These are phyloP conservation scores for Spizaetus ornatus DNA, from an alignment of 2,113 vertebrate genomes.

Conservation along the genomic window DNA sequence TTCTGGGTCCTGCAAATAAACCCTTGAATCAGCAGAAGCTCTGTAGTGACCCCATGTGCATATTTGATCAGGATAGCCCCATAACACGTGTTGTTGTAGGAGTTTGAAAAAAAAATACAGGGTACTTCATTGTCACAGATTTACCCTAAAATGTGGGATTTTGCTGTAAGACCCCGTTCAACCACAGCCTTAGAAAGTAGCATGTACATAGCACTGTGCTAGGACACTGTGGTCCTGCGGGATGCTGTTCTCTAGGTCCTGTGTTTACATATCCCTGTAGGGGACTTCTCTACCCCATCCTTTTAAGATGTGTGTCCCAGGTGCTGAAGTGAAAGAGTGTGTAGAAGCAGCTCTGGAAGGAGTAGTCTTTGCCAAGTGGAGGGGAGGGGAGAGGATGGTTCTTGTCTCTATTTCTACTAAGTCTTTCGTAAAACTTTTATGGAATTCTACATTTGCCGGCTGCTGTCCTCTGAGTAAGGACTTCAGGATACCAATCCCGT, in stretches of 20 bases:
- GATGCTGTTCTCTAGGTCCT: not conserved
- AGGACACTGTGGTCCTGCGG: rapidly evolving
- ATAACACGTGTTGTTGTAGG: rapidly evolving
- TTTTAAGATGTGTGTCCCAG: not conserved
- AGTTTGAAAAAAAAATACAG: not conserved
- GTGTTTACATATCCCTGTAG: not conserved
- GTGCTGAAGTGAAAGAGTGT: not conserved
- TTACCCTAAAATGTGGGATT: not conserved
- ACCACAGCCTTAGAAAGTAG: not conserved
- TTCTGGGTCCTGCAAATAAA: not conserved
- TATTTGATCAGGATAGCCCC: not conserved
- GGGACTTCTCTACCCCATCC: not conserved
- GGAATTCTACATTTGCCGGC: not conserved
- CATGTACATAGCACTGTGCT: rapidly evolving
- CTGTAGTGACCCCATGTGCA: rapidly evolving
- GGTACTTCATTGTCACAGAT: not conserved
- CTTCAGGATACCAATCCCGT: not conserved
- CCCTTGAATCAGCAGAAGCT: not conserved
- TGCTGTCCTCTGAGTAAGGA: not conserved
- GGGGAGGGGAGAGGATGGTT: not conserved
- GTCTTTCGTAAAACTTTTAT: not conserved
- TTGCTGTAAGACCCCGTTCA: not conserved
- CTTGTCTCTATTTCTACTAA: not conserved
- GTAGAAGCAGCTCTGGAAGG: not conserved
- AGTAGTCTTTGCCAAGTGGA: not conserved